Percentiles rank a stretch among this genome's conserved stretches.
phyloP scores from a whole-genome alignment of 2,113 vertebrate species.

The Austrofundulus limnaeus region DNA sequence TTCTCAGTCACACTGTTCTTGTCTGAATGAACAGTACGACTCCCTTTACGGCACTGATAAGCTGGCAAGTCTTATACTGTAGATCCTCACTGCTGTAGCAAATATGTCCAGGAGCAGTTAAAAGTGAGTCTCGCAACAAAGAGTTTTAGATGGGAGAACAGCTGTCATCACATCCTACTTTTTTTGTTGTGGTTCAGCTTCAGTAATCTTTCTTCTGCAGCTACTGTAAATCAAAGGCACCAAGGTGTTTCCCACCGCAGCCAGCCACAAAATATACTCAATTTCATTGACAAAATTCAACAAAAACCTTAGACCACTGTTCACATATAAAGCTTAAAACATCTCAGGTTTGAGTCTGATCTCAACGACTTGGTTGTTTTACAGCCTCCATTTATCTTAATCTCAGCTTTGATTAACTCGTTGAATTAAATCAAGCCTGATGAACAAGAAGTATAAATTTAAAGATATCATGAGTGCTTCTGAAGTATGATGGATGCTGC shows the following conservation, averaged over 20 bases:
- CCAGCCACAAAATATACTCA: not conserved
- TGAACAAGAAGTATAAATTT: constrained; percentile 37
- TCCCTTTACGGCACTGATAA: constrained; percentile 18
- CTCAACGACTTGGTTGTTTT: constrained; percentile 8
- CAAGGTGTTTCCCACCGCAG: not conserved
- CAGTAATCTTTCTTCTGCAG: constrained; percentile 8
- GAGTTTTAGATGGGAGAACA: constrained; percentile 7
- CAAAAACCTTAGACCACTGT: too few species aligned
- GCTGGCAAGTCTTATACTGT: constrained; percentile 27
- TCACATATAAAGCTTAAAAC: not conserved
- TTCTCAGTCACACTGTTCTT: constrained; percentile 32
- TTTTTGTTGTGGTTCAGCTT: not conserved
- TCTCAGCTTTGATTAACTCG: constrained; percentile 40
- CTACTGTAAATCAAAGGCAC: constrained; percentile 5
- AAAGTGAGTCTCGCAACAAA: constrained; percentile 8
- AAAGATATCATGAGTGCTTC: constrained; percentile 31
- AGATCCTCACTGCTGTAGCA: constrained; percentile 15
- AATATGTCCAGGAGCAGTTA: constrained; percentile 27
- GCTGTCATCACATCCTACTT: constrained; percentile 9
- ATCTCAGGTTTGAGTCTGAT: not conserved
- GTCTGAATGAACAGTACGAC: constrained; percentile 22
- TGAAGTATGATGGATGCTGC: constrained; percentile 36
- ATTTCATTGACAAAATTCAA: not conserved
- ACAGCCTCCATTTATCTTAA: constrained; percentile 23
- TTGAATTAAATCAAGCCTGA: constrained; percentile 39